Base-by-base conservation (phyloP, 2,113 vertebrate genomes). In the Patagioenas fasciata region DNA sequence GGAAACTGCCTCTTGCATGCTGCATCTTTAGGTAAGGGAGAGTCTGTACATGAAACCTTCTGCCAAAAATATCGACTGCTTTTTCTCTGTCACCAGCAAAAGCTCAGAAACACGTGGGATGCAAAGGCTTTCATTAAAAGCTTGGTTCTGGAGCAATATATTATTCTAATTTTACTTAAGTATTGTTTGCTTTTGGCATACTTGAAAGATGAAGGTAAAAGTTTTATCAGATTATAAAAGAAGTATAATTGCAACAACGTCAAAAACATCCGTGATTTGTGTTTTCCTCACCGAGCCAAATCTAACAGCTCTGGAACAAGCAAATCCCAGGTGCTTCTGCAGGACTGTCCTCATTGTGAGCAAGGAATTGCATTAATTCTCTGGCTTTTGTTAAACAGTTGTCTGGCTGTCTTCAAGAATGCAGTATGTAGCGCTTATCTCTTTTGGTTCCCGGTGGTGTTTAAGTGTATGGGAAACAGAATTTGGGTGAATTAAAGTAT, bases 1-100 rank as follows among this genome's bases (percentile, higher is more conserved):
- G 99, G 99, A 28, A 99, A 99, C 98, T 99, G 99, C 97, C 99
- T 99, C 28, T 97, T 99, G 86, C 99, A 99, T 10, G 99, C 99
- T 19, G 99, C 99, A 48, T 99, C 99, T 32, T 98, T 99, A 95
- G 99, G 99, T 99, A 97, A 98, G 98, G 53, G 38, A 19, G 34
- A 64, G 19, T 6, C 56, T 74, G 42, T n/a, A 42, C 38, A 2
- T 17, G 20, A 65, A 44, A 40, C 24, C 32, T 31, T 2, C 69
- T 75, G 32, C 21, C 61, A 69, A 5, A n/a, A 73, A 10, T 19
- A 17, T 1, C 51, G 38, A 19, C 23, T 12, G 5, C 44, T 69
- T 60, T 60, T 34, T 17, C 50, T 51, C 32, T 54, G 8, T 26
- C 40, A 24, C 17, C 32, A 44, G 38, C 20, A 64, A 60, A 57